A percentile compares a stretch with the other conserved stretches of the same genome.
These are phyloP conservation scores for Drosophila recens DNA, from an alignment of 2,888 invertebrate genomes.

Conservation along the genomic window DNA sequence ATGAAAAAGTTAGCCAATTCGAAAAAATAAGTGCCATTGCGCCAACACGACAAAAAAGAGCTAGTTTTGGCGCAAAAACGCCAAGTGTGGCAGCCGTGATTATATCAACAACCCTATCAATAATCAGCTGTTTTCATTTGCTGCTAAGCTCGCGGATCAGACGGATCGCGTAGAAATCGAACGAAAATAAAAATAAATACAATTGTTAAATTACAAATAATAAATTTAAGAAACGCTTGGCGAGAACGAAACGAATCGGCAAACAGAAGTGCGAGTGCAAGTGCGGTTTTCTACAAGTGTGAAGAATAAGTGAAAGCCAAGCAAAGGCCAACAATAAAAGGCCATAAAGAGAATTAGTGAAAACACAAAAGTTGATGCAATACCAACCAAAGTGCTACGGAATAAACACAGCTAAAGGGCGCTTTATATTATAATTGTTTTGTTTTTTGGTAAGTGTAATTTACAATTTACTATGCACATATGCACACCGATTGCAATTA, in stretches of 20 bases:
- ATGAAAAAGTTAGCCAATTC: no score
- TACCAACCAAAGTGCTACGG: constrained; percentile 32
- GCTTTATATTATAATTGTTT: constrained; percentile 13
- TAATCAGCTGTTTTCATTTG: constrained; percentile 64
- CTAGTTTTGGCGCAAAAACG: no score
- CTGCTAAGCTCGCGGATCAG: constrained; percentile 56
- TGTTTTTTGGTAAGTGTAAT: constrained; percentile 48
- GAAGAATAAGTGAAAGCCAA: constrained; percentile 50
- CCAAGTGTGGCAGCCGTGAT: no score
- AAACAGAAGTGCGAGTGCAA: constrained; percentile 39
- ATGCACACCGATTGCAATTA: constrained; percentile 22
- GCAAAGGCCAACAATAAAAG: constrained; percentile 26
- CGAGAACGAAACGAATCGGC: constrained; percentile 17
- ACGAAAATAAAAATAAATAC: constrained; percentile 46
- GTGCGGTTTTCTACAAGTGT: constrained; percentile 34
- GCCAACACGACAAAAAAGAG: no score
- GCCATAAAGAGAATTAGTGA: constrained; percentile 36
- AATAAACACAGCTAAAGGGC: constrained; percentile 36
- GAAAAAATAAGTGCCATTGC: no score
- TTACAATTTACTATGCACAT: not conserved
- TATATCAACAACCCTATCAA: not conserved
- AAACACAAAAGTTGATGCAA: constrained; percentile 48
- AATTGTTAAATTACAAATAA: constrained; percentile 28
- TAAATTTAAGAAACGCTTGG: constrained; percentile 19
- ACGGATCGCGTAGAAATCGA: constrained; percentile 60